Conservation (phyloP, 2,797 vertebrate species). For the Falco peregrinus region DNA sequence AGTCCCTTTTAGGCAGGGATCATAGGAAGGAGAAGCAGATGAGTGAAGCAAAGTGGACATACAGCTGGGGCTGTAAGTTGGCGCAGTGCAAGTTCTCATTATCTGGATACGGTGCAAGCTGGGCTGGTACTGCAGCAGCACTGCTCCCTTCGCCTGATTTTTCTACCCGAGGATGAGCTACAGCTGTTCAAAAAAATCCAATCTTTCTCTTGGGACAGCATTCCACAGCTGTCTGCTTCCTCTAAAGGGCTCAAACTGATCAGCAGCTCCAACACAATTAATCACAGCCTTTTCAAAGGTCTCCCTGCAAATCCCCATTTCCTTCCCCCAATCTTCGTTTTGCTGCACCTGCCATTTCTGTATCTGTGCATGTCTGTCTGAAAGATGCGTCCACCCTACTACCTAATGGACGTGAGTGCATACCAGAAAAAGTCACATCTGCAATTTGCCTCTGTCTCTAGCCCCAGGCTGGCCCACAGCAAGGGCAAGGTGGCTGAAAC, state of each 20-base stretch:
- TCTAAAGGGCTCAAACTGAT: not conserved
- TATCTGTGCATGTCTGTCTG: not conserved
- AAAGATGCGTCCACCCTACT: not conserved
- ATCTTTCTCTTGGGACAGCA: not conserved
- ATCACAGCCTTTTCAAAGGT: not conserved
- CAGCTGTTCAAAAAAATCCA: not conserved
- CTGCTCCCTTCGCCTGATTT: not conserved
- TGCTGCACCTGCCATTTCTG: not conserved
- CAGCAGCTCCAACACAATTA: not conserved
- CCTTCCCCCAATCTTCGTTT: not conserved
- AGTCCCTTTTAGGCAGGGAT: slow-evolving; percentile 31
- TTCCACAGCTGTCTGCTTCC: not conserved
- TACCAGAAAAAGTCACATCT: accelerated
- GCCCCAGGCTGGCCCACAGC: not conserved
- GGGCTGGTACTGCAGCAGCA: not conserved
- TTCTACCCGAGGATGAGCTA: not conserved
- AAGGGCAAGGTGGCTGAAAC: not conserved
- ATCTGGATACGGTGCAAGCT: not conserved
- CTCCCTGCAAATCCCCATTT: not conserved
- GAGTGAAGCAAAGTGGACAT: not conserved
- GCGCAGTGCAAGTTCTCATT: not conserved
- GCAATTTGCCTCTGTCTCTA: not conserved
- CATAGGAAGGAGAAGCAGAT: slow-evolving; percentile 31
- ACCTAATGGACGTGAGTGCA: not conserved
- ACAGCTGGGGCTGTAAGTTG: not conserved